These are phyloP conservation scores for Chymomyza fuscimana DNA, from an alignment of 2,888 invertebrate genomes.

Conservation along the genomic window DNA sequence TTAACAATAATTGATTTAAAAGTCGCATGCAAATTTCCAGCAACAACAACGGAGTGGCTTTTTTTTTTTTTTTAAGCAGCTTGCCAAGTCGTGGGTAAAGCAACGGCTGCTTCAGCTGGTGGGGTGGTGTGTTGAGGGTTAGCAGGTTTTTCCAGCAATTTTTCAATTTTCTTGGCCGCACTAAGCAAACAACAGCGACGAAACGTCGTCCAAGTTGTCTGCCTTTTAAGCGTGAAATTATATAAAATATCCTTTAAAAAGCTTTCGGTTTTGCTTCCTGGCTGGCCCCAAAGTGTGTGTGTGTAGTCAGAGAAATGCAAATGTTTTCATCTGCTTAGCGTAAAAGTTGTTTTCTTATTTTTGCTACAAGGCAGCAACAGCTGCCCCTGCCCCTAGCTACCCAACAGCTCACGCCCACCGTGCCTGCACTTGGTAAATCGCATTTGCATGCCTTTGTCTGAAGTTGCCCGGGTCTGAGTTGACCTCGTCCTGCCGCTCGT, in stretches of 20 bases:
- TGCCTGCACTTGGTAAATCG: slow-evolving; percentile 36
- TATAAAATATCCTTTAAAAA: slow-evolving; percentile 72
- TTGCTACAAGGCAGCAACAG: slow-evolving; percentile 40
- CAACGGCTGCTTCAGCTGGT: slow-evolving; percentile 53
- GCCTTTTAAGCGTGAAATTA: slow-evolving; percentile 61
- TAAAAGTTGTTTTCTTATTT: slow-evolving; percentile 71
- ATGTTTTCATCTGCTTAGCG: slow-evolving; percentile 71
- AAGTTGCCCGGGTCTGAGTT: slow-evolving; percentile 35
- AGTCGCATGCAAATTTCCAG: slow-evolving; percentile 69
- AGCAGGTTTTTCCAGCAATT: slow-evolving; percentile 34
- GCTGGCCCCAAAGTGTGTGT: slow-evolving; percentile 12
- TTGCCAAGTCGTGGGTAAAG: slow-evolving; percentile 66
- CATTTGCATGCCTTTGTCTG: slow-evolving; percentile 72
- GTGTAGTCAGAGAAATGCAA: slow-evolving; percentile 52
- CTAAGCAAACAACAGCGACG: slow-evolving; percentile 54
- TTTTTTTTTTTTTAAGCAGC: slow-evolving; percentile 57
- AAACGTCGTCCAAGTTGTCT: slow-evolving; percentile 19
- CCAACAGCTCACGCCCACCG: not conserved
- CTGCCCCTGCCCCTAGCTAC: not conserved
- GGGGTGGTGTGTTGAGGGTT: not conserved
- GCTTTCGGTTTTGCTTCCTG: slow-evolving; percentile 62
- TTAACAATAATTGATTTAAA: slow-evolving; percentile 75
- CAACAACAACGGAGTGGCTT: slow-evolving; percentile 9
- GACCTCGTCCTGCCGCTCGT: slow-evolving; percentile 48
- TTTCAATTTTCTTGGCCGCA: slow-evolving; percentile 55